Percentiles rank a stretch among this genome's conserved stretches.
Evolutionary conservation across 2,113 vertebrate species (phyloP).

Genomic region (Sylvicapra grimmia): DNA sequence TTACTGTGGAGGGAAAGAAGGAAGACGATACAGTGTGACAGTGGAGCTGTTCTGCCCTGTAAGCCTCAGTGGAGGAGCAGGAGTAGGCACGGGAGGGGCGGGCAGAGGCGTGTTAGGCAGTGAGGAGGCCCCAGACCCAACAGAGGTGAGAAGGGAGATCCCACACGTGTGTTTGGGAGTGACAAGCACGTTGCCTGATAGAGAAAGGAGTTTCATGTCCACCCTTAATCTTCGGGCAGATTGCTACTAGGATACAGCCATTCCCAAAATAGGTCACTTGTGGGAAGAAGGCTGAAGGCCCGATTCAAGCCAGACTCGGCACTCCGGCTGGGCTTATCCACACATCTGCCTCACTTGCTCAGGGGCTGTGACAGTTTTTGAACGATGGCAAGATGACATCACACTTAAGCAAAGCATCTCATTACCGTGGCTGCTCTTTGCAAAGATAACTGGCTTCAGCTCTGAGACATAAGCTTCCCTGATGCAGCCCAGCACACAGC

Average conservation of each 20-base stretch:
- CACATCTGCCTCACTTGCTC: background rate
- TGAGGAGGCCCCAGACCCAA: too few relatives aligned
- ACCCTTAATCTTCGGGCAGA: background rate
- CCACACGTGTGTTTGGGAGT: background rate
- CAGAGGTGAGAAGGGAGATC: background rate
- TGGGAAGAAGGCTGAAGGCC: background rate
- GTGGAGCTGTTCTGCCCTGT: fast-evolving
- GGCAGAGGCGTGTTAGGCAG: background rate
- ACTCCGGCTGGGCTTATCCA: background rate
- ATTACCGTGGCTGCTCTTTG: background rate
- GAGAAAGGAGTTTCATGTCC: background rate
- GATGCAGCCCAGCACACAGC: background rate
- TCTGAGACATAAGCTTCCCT: background rate
- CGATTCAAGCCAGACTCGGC: background rate
- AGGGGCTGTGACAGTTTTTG: background rate
- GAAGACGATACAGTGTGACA: background rate
- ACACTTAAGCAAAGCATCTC: background rate
- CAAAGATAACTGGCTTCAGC: background rate
- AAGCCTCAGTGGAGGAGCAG: background rate
- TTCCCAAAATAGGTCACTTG: background rate
- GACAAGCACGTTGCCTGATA: background rate
- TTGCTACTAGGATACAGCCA: background rate
- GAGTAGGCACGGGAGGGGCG: background rate
- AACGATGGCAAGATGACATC: background rate
- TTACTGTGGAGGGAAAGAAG: background rate